Base-by-base conservation (phyloP, 2,113 vertebrate species). In the Neodon shergylaensis region DNA sequence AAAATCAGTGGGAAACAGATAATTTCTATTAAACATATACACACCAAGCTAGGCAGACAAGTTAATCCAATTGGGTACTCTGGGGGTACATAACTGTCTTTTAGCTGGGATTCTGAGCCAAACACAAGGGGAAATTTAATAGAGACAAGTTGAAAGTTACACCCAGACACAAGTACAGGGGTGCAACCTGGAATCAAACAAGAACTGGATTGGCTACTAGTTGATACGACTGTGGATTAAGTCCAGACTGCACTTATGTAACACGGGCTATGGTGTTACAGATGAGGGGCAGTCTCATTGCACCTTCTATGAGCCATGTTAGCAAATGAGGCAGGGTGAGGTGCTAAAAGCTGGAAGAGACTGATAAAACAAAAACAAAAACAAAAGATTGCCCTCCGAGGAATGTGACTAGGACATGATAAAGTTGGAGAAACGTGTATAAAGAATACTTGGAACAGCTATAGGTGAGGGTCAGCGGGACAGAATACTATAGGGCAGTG, bases 41-140 rank as follows among this genome's bases (percentile, higher is more conserved):
- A 19, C 76, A 68, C 72, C 79, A 66, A 96, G 76, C 44, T 65
- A 63, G 76, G 85, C 44, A 28, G 79, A n/a, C 63, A 72, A 94
- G 10, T 36, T 47, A 47, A 70, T 83, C 63, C 42, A 13, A 88
- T 4, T 24, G 14, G 42, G 78, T 7, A 90, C 47, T 42, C 24
- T 33, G 52, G 61, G 70, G 16, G 58, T 83, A 66, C 11, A 83
- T 49, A 86, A 58, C 65, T 61, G 72, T 76, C 72, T 88, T 76
- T 66, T 65, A 66, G 86, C 42, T 91, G 77, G 21, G 26, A 70
- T 88, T 83, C 82, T 65, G 77, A 91, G 81, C 52, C 94, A 90
- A 94, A 88, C n/a, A n/a, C 44, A 92, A 58, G 49, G 84, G 49
- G 14, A 88, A 26, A 49, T 70, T 92, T 84, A 78, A 85, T 33